Base-by-base conservation (phyloP, 2,113 vertebrate genomes). In the Mixornis gularis region DNA sequence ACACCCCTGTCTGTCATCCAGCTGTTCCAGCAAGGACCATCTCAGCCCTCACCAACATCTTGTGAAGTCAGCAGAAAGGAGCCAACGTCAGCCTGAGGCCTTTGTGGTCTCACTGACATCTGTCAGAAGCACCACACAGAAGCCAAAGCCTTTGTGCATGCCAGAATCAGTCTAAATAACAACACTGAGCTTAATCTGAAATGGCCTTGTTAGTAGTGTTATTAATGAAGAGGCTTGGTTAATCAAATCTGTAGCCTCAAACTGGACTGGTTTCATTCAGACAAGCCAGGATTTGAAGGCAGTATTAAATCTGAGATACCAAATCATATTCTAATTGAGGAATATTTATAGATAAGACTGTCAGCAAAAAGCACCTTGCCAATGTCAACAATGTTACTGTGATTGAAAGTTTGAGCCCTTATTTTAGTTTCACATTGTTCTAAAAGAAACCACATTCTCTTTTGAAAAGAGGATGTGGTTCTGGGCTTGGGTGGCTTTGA, bases 391-490 rank as follows among this genome's bases (percentile, higher is more conserved):
- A 26, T 19, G n/a, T 46, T 70, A 79, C 30, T 55, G 29, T 63
- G 66, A 71, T 89, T 65, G 63, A 14, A 59, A 79, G 40, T 48
- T 5, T 34, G 43, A 92, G 60, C 15, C 8, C 43, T 58, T 83
- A 44, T 73, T 89, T 89, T 85, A 94, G 76, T 48, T 87, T 92
- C 62, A 71, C 30, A 79, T 81, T 89, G 80, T 87, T 87, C 70
- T 92, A 76, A 85, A 92, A 58, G 51, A 85, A 95, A 69, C 84
- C 70, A 87, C 70, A 65, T 21, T 84, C 29, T 58, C 49, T 76
- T 86, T 30, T 65, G 26, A 87, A 79, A 92, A 91, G 55, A 91
- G 86, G 86, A 96, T 94, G 95, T 93, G 87, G 95, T 89, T 96
- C 89, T 91, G 84, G 59, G 87, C 55, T 92, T 56, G 66, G 43